Evolutionary conservation across 2,888 invertebrate species (phyloP).

Genomic region (Tenodera sinensis): DNA sequence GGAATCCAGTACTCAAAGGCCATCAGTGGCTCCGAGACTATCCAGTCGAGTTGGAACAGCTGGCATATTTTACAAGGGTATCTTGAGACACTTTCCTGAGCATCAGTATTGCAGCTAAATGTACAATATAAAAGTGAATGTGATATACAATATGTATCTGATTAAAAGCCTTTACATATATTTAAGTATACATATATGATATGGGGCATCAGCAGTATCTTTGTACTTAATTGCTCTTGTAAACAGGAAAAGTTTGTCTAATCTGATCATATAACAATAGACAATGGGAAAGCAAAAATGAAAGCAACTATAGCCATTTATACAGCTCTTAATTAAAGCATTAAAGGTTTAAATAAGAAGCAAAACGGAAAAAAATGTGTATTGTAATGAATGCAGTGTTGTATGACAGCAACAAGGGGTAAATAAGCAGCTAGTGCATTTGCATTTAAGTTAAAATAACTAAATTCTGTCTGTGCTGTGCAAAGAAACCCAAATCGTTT

Average conservation of each 20-base stretch:
- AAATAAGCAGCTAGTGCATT: neutral
- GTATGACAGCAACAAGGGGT: neutral
- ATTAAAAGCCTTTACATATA: neutral
- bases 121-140: neutral
- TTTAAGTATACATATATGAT: neutral
- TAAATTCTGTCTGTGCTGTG: too few species aligned
- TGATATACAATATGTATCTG: neutral
- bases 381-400: neutral
- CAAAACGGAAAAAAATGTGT: neutral
- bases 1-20: slow-evolving; percentile 45
- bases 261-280: neutral
- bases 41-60: slow-evolving; percentile 60
- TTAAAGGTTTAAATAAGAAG: neutral
- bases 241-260: neutral
- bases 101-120: neutral
- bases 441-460: too few species aligned
- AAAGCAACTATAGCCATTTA: neutral
- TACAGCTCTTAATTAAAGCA: neutral
- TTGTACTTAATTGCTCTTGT: neutral
- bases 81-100: neutral
- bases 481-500: too few species aligned
- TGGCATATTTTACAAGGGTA: slow-evolving; percentile 61
- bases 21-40: slow-evolving; percentile 61
- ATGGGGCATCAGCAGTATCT: neutral
- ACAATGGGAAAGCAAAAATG: neutral